phyloP scores from a whole-genome alignment of 1,140 invertebrate species.

The Cyrtorhinus lividipennis region DNA sequence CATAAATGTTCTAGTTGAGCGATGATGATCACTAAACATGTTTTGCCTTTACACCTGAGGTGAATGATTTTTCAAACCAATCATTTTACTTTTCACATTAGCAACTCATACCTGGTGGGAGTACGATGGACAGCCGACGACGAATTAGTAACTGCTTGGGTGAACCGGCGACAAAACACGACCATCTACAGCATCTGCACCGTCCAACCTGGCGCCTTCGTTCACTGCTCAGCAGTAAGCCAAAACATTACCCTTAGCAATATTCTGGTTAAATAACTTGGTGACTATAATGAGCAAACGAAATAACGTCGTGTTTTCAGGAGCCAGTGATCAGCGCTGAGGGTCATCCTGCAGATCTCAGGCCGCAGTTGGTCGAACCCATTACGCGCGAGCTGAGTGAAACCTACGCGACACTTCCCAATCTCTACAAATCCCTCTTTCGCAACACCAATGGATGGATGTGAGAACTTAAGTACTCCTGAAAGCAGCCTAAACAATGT shows the following conservation, averaged over 20 bases:
- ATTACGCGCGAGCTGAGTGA: neutral
- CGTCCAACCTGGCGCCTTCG: constrained; percentile 27
- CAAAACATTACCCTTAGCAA: neutral
- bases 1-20: no score
- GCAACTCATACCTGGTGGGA: constrained; percentile 40
- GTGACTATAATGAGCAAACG: no score
- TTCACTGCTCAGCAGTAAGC: neutral
- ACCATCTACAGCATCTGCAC: constrained; percentile 77
- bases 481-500: no score
- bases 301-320: no score
- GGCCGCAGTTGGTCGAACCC: neutral
- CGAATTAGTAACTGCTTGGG: constrained; percentile 63
- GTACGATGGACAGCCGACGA: constrained; percentile 47
- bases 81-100: constrained; percentile 16
- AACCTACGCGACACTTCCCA: neutral
- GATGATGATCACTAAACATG: no score
- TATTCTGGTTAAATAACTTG: no score
- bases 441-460: neutral
- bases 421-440: neutral
- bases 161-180: constrained; percentile 76
- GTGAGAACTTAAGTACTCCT: no score
- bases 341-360: neutral
- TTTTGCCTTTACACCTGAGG: neutral
- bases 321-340: neutral
- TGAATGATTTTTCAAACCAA: no score